Conservation (phyloP, 1,140 invertebrate species). For the Cydia amplana region DNA sequence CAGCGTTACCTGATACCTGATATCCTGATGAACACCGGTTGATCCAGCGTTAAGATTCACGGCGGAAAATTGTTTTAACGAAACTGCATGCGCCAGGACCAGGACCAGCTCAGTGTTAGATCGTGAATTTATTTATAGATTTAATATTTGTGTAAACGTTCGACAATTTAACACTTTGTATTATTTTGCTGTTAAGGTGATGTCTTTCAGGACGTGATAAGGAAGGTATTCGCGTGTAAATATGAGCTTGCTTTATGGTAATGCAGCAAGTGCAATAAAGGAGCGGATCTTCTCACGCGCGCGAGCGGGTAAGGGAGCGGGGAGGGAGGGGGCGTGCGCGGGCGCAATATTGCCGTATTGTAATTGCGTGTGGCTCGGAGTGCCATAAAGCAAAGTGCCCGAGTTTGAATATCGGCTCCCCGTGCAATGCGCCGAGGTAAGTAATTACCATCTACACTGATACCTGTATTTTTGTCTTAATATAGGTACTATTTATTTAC, state of each 20-base stretch:
- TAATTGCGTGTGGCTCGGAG: slow-evolving; percentile 54
- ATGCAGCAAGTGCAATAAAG: slow-evolving; percentile 39
- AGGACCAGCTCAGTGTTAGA: slow-evolving; percentile 33
- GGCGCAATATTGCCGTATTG: slow-evolving; percentile 43
- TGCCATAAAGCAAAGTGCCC: slow-evolving; percentile 50
- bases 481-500: neutral
- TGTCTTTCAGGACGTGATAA: neutral
- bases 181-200: neutral
- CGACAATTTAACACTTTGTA: slow-evolving; percentile 32
- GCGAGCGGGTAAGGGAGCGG: slow-evolving; percentile 22
- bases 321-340: slow-evolving; percentile 38
- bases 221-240: neutral
- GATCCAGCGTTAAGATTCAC: neutral
- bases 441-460: slow-evolving; percentile 1
- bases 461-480: neutral
- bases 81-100: neutral
- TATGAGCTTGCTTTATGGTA: neutral
- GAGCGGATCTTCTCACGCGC: slow-evolving; percentile 52
- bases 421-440: slow-evolving; percentile 21
- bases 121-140: slow-evolving; percentile 35
- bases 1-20: neutral
- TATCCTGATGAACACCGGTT: neutral
- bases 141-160: slow-evolving; percentile 40
- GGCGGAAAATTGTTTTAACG: neutral
- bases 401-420: slow-evolving; percentile 52